Evolutionary conservation across 2,888 invertebrate species (phyloP).

Genomic region (Macaria liturata): DNA sequence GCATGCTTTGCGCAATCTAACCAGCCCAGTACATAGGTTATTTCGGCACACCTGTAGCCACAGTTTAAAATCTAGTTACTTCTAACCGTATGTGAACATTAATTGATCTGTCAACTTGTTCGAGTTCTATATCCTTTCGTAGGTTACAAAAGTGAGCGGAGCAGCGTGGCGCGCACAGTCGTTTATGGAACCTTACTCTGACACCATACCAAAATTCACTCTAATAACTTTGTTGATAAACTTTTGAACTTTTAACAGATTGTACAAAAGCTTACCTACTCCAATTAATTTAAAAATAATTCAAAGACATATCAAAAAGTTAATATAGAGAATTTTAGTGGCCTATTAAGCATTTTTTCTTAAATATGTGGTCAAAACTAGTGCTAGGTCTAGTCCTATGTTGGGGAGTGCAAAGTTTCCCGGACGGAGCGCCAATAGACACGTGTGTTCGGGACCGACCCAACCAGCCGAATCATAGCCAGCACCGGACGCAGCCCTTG

Average conservation of each 20-base stretch:
- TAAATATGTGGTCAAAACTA: constrained; percentile 57
- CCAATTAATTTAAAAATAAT: neutral
- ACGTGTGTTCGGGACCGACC: constrained; percentile 90
- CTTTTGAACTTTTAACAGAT: no score
- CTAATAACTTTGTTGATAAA: neutral
- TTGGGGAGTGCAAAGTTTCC: constrained; percentile 82
- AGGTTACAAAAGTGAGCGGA: constrained; percentile 75
- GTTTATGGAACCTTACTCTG: constrained; percentile 49
- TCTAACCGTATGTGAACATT: constrained; percentile 45
- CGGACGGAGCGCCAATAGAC: constrained; percentile 92
- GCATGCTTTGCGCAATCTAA: constrained; percentile 45
- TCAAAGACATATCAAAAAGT: neutral
- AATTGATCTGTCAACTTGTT: constrained; percentile 66
- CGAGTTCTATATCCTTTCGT: constrained; percentile 73
- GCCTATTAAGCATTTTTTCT: neutral
- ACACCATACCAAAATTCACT: constrained; percentile 33
- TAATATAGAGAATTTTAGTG: neutral
- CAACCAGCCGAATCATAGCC: constrained; percentile 91
- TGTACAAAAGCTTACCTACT: no score
- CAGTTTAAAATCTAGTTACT: constrained; percentile 11
- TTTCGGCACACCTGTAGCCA: constrained; percentile 48
- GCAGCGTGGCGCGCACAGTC: constrained; percentile 61
- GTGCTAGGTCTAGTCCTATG: constrained; percentile 56
- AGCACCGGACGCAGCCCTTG: constrained; percentile 86
- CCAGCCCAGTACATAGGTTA: constrained; percentile 26